These are phyloP conservation scores for Gymnoscelis rufifasciata DNA, from an alignment of 2,888 invertebrate genomes.

Conservation along the genomic window DNA sequence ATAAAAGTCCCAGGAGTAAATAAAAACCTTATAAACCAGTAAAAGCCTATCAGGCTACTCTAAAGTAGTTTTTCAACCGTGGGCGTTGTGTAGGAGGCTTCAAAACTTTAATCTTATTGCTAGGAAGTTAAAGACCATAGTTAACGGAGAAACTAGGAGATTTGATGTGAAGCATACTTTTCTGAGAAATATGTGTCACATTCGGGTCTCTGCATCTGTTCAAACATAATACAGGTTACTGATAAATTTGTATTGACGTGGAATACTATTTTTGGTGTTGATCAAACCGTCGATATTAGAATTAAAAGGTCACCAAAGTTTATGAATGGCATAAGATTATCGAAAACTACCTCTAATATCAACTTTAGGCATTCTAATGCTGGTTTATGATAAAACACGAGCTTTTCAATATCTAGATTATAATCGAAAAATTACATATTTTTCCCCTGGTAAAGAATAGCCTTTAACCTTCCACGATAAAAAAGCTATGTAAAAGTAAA, in stretches of 20 bases:
- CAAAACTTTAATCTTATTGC: slow-evolving; percentile 11
- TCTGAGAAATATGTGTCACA: slow-evolving; percentile 20
- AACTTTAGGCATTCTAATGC: too few species aligned
- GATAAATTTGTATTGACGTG: neutral
- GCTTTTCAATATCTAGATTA: too few species aligned
- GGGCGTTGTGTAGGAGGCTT: slow-evolving; percentile 14
- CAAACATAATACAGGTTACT: slow-evolving; percentile 6
- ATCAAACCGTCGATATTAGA: neutral
- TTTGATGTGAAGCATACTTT: slow-evolving; percentile 8
- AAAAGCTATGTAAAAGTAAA: too few species aligned
- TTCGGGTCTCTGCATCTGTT: slow-evolving; percentile 13
- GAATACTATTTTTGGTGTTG: slow-evolving; percentile 7
- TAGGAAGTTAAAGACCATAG: slow-evolving; percentile 11
- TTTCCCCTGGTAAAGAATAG: too few species aligned
- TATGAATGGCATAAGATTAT: too few species aligned
- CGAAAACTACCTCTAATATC: too few species aligned
- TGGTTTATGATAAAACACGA: too few species aligned
- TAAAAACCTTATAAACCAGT: slow-evolving; percentile 7
- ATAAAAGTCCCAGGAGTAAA: slow-evolving; percentile 9
- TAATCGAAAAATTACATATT: too few species aligned
- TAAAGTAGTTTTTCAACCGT: slow-evolving; percentile 9
- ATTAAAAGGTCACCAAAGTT: neutral
- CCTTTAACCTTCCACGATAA: too few species aligned
- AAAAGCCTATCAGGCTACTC: slow-evolving; percentile 8
- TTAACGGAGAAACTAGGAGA: slow-evolving; percentile 2